Percentiles rank a stretch among this genome's conserved stretches.
phyloP scores from a whole-genome alignment of 2,113 vertebrate species.

The Hypanus sabinus region DNA sequence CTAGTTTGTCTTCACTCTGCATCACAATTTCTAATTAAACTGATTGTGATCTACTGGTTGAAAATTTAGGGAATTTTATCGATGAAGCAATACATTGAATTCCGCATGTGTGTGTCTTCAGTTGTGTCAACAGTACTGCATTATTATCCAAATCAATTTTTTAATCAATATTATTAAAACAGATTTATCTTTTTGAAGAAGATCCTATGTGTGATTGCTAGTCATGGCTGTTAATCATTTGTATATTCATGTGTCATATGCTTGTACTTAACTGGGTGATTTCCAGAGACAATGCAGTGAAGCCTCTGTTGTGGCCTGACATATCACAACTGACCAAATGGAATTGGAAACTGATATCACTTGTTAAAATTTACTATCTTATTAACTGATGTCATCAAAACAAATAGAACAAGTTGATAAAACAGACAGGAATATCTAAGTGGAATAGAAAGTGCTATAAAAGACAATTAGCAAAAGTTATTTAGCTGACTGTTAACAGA shows the following conservation, averaged over 20 bases:
- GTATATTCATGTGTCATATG: background rate
- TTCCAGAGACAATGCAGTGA: background rate
- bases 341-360: background rate
- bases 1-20: background rate
- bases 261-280: background rate
- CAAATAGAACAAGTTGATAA: background rate
- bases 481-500: background rate
- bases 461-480: background rate
- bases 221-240: background rate
- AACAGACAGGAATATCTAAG: background rate
- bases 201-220: background rate
- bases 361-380: background rate
- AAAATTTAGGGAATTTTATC: background rate
- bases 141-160: background rate
- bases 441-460: background rate
- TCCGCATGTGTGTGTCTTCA: background rate
- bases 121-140: background rate
- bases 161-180: background rate
- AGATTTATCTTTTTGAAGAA: background rate
- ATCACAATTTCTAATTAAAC: background rate
- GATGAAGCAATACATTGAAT: background rate
- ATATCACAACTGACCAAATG: background rate
- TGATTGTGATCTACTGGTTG: background rate
- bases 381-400: background rate
- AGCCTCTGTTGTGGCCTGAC: background rate